phyloP scores from a whole-genome alignment of 2,888 invertebrate genomes.

The Nymphalis polychloros region DNA sequence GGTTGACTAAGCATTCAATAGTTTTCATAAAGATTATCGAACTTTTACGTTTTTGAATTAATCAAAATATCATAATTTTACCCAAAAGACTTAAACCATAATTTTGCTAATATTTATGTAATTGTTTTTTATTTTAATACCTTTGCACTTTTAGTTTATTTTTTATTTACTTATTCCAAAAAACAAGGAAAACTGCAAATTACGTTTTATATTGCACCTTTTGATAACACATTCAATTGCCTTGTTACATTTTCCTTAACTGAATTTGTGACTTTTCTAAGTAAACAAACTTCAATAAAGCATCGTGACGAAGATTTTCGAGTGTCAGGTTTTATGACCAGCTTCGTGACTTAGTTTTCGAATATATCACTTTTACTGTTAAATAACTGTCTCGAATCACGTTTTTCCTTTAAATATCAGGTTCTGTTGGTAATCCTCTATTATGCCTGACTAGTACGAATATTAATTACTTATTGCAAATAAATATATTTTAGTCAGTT shows the following conservation, averaged over 20 bases:
- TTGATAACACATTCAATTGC: not conserved
- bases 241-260: slow-evolving; percentile 12
- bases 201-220: not conserved
- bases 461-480: not conserved
- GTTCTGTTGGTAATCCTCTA: slow-evolving; percentile 20
- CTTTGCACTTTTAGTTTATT: too few species aligned
- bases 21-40: too few species aligned
- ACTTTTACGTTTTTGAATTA: too few species aligned
- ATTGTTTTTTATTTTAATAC: too few species aligned
- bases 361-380: slow-evolving; percentile 37
- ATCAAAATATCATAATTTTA: too few species aligned
- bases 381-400: slow-evolving; percentile 32
- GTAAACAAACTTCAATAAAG: slow-evolving; percentile 20
- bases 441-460: slow-evolving; percentile 15
- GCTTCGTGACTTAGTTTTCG: slow-evolving; percentile 36
- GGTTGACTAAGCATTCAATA: too few species aligned
- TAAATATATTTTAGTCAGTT: not conserved
- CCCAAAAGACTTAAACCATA: too few species aligned
- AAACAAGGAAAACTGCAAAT: not conserved
- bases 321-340: slow-evolving; percentile 28
- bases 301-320: slow-evolving; percentile 38
- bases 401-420: slow-evolving; percentile 27
- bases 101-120: too few species aligned
- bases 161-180: not conserved
- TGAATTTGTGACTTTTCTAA: slow-evolving; percentile 19